phyloP scores from a whole-genome alignment of 2,797 vertebrate genomes.

The Petrocephalus sullivani region DNA sequence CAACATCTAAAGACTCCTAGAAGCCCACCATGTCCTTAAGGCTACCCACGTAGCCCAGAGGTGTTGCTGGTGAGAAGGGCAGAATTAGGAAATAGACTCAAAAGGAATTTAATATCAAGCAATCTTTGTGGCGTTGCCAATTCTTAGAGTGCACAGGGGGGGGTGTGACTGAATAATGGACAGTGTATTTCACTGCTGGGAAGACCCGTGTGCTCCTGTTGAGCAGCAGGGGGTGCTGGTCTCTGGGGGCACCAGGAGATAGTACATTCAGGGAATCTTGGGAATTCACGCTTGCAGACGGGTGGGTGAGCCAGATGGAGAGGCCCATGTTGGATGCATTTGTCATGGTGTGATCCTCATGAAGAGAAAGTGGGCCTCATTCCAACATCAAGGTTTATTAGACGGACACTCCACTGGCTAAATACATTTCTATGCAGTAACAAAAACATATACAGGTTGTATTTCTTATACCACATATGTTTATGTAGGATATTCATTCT shows the following conservation, averaged over 20 bases:
- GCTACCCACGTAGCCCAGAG: neutral
- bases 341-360: neutral
- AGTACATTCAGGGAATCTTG: constrained; percentile 38
- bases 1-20: neutral
- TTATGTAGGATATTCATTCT: neutral
- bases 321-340: neutral
- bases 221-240: constrained; percentile 36
- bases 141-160: neutral
- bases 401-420: constrained; percentile 16
- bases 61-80: neutral
- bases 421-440: neutral
- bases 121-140: neutral
- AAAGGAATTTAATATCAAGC: neutral
- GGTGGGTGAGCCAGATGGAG: neutral
- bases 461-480: neutral
- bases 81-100: neutral
- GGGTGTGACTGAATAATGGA: neutral
- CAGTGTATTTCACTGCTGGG: constrained; percentile 35
- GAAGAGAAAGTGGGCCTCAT: neutral
- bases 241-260: constrained; percentile 36
- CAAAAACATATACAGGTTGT: neutral
- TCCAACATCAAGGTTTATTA: constrained; percentile 39
- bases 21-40: neutral
- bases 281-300: constrained; percentile 16
- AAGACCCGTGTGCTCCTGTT: neutral